phyloP scores from a whole-genome alignment of 2,797 vertebrate genomes.

The Sebastes hubbsi region DNA sequence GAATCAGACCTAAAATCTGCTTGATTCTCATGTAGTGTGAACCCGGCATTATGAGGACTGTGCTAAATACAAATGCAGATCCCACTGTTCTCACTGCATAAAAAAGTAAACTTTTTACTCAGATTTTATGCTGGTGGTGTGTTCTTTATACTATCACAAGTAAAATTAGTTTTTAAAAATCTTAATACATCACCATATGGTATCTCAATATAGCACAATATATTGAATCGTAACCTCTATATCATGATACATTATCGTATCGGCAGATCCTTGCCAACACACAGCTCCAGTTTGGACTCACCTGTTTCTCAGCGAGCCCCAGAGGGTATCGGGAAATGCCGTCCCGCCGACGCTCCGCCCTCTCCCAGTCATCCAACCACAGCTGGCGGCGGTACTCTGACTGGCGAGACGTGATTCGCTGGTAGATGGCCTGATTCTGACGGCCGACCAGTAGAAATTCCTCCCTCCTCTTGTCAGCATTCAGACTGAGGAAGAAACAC shows the following conservation, averaged over 20 bases:
- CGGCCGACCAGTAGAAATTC: constrained; percentile 66
- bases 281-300: neutral
- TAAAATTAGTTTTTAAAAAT: too few species aligned
- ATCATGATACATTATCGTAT: neutral
- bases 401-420: constrained; percentile 72
- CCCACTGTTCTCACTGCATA: too few species aligned
- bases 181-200: too few species aligned
- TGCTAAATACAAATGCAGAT: too few species aligned
- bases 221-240: too few species aligned
- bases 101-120: too few species aligned
- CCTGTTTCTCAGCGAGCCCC: constrained; percentile 54
- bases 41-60: too few species aligned
- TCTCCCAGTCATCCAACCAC: constrained; percentile 81
- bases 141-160: too few species aligned
- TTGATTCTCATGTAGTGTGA: too few species aligned
- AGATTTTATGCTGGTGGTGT: too few species aligned
- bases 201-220: too few species aligned
- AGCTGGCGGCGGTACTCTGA: constrained; percentile 76
- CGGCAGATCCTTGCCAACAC: neutral
- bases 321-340: constrained; percentile 74
- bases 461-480: constrained; percentile 67
- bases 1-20: too few species aligned
- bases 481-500: constrained; percentile 70
- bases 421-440: constrained; percentile 81
- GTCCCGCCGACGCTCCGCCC: constrained; percentile 47